Percentiles rank a stretch among this genome's conserved stretches.
Evolutionary conservation across 2,113 vertebrate genomes (phyloP).

Genomic region (Picathartes gymnocephalus): DNA sequence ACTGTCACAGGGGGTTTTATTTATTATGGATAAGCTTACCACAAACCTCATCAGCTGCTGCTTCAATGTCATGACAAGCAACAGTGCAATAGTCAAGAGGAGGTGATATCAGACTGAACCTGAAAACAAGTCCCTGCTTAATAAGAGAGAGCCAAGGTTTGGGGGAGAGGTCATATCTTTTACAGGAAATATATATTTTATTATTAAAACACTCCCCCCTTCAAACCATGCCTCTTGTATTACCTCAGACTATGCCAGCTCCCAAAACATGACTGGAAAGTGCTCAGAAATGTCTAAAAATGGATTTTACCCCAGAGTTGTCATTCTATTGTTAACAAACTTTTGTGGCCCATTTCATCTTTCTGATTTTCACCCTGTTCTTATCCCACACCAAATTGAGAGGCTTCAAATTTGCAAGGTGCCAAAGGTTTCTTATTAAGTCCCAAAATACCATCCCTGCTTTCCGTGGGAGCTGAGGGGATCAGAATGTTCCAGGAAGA

Average conservation of each 20-base stretch:
- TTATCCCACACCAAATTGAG: background rate
- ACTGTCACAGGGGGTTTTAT: background rate
- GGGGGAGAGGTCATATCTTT: background rate
- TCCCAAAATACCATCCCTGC: conserved; percentile 29
- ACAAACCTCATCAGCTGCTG: background rate
- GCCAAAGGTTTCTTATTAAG: conserved; percentile 14
- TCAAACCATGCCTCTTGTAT: conserved; percentile 18
- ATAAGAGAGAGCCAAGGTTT: background rate
- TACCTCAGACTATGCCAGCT: background rate
- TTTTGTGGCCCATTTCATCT: background rate
- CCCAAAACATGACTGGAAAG: background rate
- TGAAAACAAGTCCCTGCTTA: background rate
- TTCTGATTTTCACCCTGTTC: background rate
- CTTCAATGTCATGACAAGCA: background rate
- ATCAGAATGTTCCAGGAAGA: conserved; percentile 54
- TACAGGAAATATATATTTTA: conserved; percentile 52
- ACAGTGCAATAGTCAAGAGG: background rate
- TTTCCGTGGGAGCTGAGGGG: background rate
- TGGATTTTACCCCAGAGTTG: background rate
- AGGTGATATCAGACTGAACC: background rate
- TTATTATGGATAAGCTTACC: background rate
- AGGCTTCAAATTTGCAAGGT: background rate
- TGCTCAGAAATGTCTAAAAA: background rate
- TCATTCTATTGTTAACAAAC: background rate
- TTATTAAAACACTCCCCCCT: conserved; percentile 28